Percentiles rank a stretch among this genome's conserved stretches.
phyloP scores from a whole-genome alignment of 2,113 vertebrate genomes.

The Pipra filicauda region DNA sequence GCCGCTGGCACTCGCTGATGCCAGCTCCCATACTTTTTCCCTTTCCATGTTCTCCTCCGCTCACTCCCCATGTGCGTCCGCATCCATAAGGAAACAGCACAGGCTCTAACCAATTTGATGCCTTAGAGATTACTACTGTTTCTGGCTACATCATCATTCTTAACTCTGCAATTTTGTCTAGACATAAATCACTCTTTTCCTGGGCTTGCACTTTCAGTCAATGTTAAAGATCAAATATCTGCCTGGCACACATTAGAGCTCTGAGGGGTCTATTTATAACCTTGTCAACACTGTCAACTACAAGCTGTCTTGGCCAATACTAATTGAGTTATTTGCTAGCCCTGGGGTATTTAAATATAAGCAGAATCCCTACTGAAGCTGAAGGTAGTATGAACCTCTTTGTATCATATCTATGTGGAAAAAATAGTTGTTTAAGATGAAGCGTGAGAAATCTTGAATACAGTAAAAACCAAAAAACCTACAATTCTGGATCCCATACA shows the following conservation, averaged over 20 bases:
- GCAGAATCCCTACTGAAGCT: conserved; percentile 41
- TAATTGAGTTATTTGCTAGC: conserved; percentile 43
- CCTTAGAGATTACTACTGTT: neutral
- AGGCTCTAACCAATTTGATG: neutral
- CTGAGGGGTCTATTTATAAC: conserved; percentile 18
- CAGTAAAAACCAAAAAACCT: neutral
- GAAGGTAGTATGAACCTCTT: neutral
- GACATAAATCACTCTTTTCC: neutral
- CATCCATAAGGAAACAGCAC: too few species aligned
- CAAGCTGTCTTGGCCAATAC: neutral
- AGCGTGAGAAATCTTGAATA: neutral
- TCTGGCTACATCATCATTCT: neutral
- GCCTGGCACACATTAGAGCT: neutral
- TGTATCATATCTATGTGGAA: neutral
- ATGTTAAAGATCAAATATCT: conserved; percentile 9
- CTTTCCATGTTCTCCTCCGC: fast-evolving
- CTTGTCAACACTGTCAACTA: conserved; percentile 12
- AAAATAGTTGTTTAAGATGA: neutral
- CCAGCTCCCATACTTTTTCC: neutral
- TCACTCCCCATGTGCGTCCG: fast-evolving
- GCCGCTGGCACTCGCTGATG: neutral
- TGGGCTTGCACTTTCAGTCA: neutral
- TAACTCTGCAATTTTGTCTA: neutral
- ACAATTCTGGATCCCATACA: neutral
- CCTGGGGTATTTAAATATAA: conserved; percentile 45